These are phyloP conservation scores for Ptychoptera contaminata DNA, from an alignment of 2,888 invertebrate genomes.

Conservation along the genomic window DNA sequence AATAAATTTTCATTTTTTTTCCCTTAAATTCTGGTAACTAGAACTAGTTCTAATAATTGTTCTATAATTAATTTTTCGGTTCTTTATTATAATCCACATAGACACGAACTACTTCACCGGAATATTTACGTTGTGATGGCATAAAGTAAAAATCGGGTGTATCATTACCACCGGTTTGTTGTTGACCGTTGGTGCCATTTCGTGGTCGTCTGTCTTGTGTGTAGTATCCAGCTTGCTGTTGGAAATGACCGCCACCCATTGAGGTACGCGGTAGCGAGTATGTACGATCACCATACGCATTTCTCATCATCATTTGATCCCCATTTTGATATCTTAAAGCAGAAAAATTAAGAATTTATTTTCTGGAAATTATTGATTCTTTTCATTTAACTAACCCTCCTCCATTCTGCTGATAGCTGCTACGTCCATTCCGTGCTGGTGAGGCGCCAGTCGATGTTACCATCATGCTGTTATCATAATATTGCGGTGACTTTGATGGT, in stretches of 20 bases:
- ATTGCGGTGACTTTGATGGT: conserved; percentile 25
- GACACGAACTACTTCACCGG: conserved; percentile 75
- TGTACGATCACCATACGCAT: conserved; percentile 39
- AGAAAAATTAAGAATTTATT: not conserved
- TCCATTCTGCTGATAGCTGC: conserved; percentile 9
- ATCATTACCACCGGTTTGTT: conserved; percentile 35
- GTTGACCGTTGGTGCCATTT: conserved; percentile 10
- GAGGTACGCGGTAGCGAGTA: conserved; percentile 60
- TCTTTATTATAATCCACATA: conserved; percentile 69
- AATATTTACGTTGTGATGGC: conserved; percentile 87
- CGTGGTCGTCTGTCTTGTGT: conserved; percentile 37
- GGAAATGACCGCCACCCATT: conserved; percentile 32
- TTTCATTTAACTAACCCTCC: not conserved
- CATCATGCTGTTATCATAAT: conserved; percentile 14
- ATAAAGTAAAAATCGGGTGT: conserved; percentile 82
- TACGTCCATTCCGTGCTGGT: conserved; percentile 9
- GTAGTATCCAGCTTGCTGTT: conserved; percentile 33
- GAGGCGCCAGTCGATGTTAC: conserved; percentile 13
- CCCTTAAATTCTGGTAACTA: not conserved
- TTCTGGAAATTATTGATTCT: not conserved
- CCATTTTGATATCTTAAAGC: conserved; percentile 18
- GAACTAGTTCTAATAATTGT: not conserved
- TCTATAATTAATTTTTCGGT: conserved; percentile 33
- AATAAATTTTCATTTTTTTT: too few species aligned
- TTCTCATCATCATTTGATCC: conserved; percentile 6